Percentiles rank a stretch among this genome's conserved stretches.
phyloP scores from a whole-genome alignment of 2,113 vertebrate species.

The Ailuropoda melanoleuca region DNA sequence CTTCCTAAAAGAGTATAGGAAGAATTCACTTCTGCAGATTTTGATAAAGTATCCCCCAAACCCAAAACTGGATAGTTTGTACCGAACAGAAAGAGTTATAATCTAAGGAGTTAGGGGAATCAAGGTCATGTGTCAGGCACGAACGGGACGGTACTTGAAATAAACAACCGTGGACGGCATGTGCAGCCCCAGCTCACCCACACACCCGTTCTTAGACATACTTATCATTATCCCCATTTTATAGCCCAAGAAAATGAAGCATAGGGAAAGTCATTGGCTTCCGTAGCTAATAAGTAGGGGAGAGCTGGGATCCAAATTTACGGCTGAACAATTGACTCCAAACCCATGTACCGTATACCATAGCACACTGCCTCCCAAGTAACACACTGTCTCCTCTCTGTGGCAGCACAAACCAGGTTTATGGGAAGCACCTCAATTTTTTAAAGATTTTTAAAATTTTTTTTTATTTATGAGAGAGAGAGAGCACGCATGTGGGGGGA shows the following conservation, averaged over 20 bases:
- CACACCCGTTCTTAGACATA: neutral
- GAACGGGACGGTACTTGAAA: neutral
- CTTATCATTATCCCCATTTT: neutral
- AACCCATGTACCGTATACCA: neutral
- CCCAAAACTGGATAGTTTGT: neutral
- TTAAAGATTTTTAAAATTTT: neutral
- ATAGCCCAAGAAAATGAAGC: neutral
- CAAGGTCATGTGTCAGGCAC: neutral
- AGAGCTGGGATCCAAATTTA: neutral
- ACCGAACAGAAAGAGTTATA: neutral
- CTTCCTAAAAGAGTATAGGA: neutral
- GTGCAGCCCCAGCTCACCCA: neutral
- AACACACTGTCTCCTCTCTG: neutral
- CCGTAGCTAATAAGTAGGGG: neutral
- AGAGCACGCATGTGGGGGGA: neutral
- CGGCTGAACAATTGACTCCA: neutral
- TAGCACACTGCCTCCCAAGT: neutral
- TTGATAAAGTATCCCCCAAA: neutral
- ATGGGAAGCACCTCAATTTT: neutral
- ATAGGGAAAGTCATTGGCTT: neutral
- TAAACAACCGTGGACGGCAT: neutral
- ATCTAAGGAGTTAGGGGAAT: neutral
- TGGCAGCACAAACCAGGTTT: neutral
- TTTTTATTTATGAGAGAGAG: neutral
- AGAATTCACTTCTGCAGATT: neutral